Evolutionary conservation across 2,888 invertebrate species (phyloP).

Genomic region (Linhomoeus sp.): DNA sequence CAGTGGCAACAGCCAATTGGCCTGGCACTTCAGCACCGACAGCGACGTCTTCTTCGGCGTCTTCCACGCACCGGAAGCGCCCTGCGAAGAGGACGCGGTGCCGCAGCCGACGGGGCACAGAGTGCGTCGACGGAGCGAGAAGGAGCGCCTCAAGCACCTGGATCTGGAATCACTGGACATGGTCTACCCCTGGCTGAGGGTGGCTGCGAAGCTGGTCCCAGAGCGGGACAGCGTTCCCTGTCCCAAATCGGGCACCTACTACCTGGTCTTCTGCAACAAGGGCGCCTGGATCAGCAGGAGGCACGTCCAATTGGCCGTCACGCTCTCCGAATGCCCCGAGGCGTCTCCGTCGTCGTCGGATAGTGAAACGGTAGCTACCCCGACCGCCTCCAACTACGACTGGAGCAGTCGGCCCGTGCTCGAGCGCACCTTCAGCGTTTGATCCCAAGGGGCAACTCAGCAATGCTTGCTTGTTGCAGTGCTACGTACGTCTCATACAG

Average conservation of each 20-base stretch:
- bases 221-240: constrained; percentile 16
- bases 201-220: constrained; percentile 22
- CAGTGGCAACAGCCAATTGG: constrained; percentile 10
- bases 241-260: constrained; percentile 12
- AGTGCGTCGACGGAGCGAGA: too few species aligned
- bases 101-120: too few species aligned
- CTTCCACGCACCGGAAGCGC: constrained; percentile 13
- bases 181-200: constrained; percentile 22
- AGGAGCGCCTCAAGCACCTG: constrained; percentile 5
- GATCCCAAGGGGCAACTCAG: neutral
- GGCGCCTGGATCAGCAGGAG: constrained; percentile 18
- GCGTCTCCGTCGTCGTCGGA: too few species aligned
- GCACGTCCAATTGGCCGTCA: constrained; percentile 2
- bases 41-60: constrained; percentile 24
- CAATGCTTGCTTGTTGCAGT: neutral
- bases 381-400: too few species aligned
- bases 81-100: too few species aligned
- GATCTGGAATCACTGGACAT: constrained; percentile 18
- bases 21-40: constrained; percentile 24
- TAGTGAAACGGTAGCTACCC: too few species aligned
- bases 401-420: too few species aligned
- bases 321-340: too few species aligned
- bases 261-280: constrained; percentile 18
- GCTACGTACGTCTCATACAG: too few species aligned
- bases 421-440: neutral